Conservation (phyloP, 2,797 vertebrate species). For the Harpagifer antarcticus region DNA sequence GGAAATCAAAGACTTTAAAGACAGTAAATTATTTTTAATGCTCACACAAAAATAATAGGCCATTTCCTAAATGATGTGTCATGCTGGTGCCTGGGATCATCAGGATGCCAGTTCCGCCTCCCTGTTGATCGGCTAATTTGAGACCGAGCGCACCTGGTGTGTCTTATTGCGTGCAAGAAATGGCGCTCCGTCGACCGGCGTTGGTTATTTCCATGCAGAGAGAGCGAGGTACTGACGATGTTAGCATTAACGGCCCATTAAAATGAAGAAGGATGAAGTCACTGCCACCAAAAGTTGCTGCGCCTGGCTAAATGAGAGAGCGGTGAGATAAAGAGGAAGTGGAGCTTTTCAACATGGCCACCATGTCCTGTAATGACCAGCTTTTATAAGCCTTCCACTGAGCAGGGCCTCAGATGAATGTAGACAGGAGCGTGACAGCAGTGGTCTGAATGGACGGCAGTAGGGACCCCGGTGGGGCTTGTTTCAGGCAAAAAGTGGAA, state of each 20-base stretch:
- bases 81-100: slow-evolving; percentile 83
- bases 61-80: slow-evolving; percentile 87
- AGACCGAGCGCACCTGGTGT: slow-evolving; percentile 87
- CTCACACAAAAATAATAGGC: slow-evolving; percentile 87
- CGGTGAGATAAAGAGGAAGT: slow-evolving; percentile 58
- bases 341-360: slow-evolving; percentile 67
- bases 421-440: slow-evolving; percentile 69
- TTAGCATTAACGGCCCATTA: slow-evolving; percentile 80
- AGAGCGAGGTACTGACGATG: slow-evolving; percentile 73
- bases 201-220: slow-evolving; percentile 81
- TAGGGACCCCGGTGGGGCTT: slow-evolving; percentile 71
- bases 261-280: slow-evolving; percentile 76
- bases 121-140: slow-evolving; percentile 89
- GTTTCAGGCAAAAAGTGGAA: slow-evolving; percentile 75
- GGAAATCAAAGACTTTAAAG: slow-evolving; percentile 83
- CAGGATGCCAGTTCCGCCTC: slow-evolving; percentile 84
- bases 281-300: slow-evolving; percentile 59
- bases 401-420: slow-evolving; percentile 71
- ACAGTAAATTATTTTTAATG: slow-evolving; percentile 89
- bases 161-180: slow-evolving; percentile 83
- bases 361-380: slow-evolving; percentile 62
- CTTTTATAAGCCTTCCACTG: slow-evolving; percentile 72
- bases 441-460: slow-evolving; percentile 75
- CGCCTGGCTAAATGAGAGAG: slow-evolving; percentile 54
- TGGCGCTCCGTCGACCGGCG: slow-evolving; percentile 70